phyloP scores from a whole-genome alignment of 1,140 invertebrate genomes.

The Babylonia areolata region DNA sequence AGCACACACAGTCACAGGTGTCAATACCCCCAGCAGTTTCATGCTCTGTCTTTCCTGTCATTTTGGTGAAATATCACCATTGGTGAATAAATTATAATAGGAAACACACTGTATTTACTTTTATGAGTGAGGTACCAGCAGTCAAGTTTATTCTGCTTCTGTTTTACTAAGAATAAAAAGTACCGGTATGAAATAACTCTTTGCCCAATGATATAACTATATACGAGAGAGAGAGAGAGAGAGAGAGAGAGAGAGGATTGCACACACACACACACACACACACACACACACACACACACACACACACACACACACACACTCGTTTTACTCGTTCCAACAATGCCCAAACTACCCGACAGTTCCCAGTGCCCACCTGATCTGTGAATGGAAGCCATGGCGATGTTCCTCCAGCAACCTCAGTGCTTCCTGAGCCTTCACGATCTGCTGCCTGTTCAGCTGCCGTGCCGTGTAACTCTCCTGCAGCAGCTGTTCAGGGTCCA shows the following conservation, averaged over 20 bases:
- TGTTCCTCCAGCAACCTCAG: conserved; percentile 46
- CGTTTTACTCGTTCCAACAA: neutral
- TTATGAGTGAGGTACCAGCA: no score
- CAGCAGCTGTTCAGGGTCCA: conserved; percentile 53
- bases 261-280: neutral
- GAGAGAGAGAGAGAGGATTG: neutral
- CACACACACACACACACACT: neutral
- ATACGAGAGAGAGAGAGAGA: no score
- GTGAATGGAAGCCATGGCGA: conserved; percentile 21
- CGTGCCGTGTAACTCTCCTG: conserved; percentile 54
- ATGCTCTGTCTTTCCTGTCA: no score
- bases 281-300: neutral
- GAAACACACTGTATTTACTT: no score
- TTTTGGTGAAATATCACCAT: no score
- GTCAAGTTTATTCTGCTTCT: no score
- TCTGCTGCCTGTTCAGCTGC: conserved; percentile 55
- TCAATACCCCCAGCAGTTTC: no score
- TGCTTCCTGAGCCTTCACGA: conserved; percentile 51
- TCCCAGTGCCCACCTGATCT: conserved; percentile 1
- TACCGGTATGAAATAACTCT: no score
- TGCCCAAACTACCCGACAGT: neutral
- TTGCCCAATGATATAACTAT: no score
- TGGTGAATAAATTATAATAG: no score
- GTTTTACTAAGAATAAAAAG: no score
- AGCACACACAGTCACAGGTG: no score